Conservation (phyloP, 1,140 invertebrate species). For the Agraylea sexmaculata region DNA sequence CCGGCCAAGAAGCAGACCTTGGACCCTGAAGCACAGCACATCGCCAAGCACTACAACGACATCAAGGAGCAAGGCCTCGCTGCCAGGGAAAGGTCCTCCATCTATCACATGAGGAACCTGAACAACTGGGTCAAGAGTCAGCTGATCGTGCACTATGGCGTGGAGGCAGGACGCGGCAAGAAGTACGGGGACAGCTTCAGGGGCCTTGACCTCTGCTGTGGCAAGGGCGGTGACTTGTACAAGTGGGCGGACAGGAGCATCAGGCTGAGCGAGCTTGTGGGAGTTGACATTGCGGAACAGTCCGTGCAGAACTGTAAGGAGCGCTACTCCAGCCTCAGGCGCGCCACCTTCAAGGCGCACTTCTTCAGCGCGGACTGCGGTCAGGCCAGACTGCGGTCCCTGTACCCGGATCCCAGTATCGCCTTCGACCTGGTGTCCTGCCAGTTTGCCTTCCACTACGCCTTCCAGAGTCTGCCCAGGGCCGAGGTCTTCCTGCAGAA, state of each 20-base stretch:
- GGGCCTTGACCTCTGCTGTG: constrained; percentile 70
- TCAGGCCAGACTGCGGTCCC: constrained; percentile 61
- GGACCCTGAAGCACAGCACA: constrained; percentile 50
- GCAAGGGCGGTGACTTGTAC: constrained; percentile 93
- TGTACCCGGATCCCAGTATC: constrained; percentile 60
- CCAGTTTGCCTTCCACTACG: constrained; percentile 96
- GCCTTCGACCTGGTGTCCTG: constrained; percentile 87
- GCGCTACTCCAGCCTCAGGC: constrained; percentile 51
- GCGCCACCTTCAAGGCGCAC: constrained; percentile 64
- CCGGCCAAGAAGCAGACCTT: too few relatives aligned
- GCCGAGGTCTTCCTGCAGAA: constrained; percentile 89
- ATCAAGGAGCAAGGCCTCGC: constrained; percentile 69
- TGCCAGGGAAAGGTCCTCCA: constrained; percentile 72
- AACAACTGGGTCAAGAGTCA: constrained; percentile 98
- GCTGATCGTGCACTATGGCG: constrained; percentile 67
- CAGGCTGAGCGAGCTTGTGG: constrained; percentile 78
- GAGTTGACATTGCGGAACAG: constrained; percentile 86
- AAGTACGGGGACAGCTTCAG: constrained; percentile 45
- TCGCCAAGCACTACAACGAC: constrained; percentile 78
- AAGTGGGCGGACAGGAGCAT: constrained; percentile 88
- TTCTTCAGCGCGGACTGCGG: constrained; percentile 89
- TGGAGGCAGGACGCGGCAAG: constrained; percentile 48
- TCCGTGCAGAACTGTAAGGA: constrained; percentile 78
- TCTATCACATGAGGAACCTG: constrained; percentile 90
- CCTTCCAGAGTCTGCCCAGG: constrained; percentile 86